These are phyloP conservation scores for Florisuga fusca DNA, from an alignment of 2,797 vertebrate species.

Conservation along the genomic window DNA sequence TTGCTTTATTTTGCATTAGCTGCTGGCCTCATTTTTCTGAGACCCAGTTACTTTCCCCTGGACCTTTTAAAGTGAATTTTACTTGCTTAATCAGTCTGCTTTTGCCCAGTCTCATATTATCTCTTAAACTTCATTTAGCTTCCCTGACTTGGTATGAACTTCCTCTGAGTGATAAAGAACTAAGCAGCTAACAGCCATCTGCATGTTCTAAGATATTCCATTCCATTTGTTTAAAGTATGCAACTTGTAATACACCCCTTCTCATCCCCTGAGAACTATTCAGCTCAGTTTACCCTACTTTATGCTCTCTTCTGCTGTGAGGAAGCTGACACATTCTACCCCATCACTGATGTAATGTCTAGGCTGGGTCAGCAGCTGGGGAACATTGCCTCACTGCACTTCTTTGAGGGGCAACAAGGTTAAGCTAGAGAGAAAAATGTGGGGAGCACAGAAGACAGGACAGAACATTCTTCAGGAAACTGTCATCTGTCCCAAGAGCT, in stretches of 20 bases:
- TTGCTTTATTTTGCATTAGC: conserved; percentile 28
- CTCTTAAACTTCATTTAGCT: background rate
- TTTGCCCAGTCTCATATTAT: background rate
- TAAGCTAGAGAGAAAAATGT: background rate
- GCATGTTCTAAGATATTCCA: background rate
- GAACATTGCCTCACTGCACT: background rate
- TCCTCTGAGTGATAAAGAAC: background rate
- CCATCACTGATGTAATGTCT: background rate
- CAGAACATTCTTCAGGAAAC: background rate
- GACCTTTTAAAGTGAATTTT: background rate
- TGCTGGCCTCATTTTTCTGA: conserved; percentile 11
- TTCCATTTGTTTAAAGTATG: background rate
- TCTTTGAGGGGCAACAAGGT: background rate
- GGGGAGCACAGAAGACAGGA: background rate
- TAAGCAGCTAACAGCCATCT: background rate
- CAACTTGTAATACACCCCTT: background rate
- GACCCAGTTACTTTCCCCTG: background rate
- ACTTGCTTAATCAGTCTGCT: background rate
- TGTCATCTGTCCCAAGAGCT: background rate
- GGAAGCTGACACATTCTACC: background rate
- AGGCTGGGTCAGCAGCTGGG: background rate
- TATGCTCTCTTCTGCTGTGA: background rate
- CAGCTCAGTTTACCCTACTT: background rate
- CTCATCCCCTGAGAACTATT: background rate
- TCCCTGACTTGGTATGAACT: background rate